Evolutionary conservation across 64 coral and sea anemone genomes (phyloP).

Genomic region (Hydrozoanthus tunicans): DNA sequence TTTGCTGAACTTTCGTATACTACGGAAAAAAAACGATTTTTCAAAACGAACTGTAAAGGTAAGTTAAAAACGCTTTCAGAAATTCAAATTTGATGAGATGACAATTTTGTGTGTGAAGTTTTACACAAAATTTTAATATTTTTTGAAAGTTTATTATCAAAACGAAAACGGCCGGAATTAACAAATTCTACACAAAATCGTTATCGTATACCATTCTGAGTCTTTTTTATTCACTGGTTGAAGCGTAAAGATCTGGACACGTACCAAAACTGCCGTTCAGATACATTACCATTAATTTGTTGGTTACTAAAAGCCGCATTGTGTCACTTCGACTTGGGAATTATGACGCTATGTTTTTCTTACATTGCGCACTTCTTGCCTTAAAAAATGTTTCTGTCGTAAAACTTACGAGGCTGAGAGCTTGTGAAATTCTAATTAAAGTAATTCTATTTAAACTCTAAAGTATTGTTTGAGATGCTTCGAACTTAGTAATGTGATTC

Average conservation of each 20-base stretch:
- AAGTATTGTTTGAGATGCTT: too few relatives aligned
- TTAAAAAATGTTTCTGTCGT: too few relatives aligned
- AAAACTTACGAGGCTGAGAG: too few relatives aligned
- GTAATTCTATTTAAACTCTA: too few relatives aligned
- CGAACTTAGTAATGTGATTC: too few relatives aligned
- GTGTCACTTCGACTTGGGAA: background rate
- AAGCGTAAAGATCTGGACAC: background rate
- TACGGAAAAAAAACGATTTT: background rate
- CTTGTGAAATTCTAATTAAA: too few relatives aligned
- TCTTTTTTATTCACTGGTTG: background rate
- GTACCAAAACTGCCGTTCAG: background rate
- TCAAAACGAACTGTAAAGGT: background rate
- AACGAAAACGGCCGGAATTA: background rate
- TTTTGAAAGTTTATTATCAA: background rate
- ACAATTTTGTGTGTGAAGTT: background rate
- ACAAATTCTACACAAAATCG: background rate
- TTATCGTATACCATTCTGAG: background rate
- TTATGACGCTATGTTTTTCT: too few relatives aligned
- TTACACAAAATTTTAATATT: background rate
- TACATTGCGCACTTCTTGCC: too few relatives aligned
- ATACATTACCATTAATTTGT: background rate
- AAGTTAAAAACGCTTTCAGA: background rate
- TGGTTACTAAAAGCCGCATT: background rate
- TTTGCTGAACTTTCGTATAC: constrained; percentile 1
- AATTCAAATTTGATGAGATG: constrained; percentile 7